Evolutionary conservation across 2,888 invertebrate species (phyloP).

Genomic region (Cybosia mesomella): DNA sequence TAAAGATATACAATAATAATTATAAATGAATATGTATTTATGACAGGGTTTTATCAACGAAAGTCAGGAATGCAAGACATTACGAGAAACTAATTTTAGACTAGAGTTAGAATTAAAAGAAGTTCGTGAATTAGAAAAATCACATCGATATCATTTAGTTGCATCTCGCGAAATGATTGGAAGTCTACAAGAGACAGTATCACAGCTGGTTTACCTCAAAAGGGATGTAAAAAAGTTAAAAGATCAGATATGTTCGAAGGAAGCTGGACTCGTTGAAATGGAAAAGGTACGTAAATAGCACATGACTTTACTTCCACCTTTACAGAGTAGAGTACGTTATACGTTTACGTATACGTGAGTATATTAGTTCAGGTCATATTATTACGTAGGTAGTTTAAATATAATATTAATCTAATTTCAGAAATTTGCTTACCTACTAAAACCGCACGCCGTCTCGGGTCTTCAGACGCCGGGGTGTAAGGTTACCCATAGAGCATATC

Average conservation of each 20-base stretch:
- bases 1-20: background rate
- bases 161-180: slow-evolving; percentile 80
- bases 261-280: slow-evolving; percentile 59
- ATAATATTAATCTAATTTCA: too few relatives aligned
- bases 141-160: slow-evolving; percentile 77
- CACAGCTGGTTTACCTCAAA: slow-evolving; percentile 78
- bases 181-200: slow-evolving; percentile 79
- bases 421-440: too few relatives aligned
- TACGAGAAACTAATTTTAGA: slow-evolving; percentile 70
- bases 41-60: slow-evolving; percentile 68
- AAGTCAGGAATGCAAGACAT: slow-evolving; percentile 70
- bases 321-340: background rate
- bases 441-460: too few relatives aligned
- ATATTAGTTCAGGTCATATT: too few relatives aligned
- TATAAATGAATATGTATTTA: background rate
- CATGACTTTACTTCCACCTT: background rate
- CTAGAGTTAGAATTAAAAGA: slow-evolving; percentile 74
- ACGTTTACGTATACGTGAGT: too few relatives aligned
- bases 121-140: slow-evolving; percentile 76
- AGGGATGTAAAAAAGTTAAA: slow-evolving; percentile 75
- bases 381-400: too few relatives aligned
- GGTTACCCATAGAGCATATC: too few relatives aligned
- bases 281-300: slow-evolving; percentile 62
- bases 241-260: slow-evolving; percentile 69
- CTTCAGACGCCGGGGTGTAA: too few relatives aligned